Evolutionary conservation across 2,797 vertebrate species (phyloP), one percentile per base, ranked within the genome.

Genomic region (Fundulus diaphanus): DNA sequence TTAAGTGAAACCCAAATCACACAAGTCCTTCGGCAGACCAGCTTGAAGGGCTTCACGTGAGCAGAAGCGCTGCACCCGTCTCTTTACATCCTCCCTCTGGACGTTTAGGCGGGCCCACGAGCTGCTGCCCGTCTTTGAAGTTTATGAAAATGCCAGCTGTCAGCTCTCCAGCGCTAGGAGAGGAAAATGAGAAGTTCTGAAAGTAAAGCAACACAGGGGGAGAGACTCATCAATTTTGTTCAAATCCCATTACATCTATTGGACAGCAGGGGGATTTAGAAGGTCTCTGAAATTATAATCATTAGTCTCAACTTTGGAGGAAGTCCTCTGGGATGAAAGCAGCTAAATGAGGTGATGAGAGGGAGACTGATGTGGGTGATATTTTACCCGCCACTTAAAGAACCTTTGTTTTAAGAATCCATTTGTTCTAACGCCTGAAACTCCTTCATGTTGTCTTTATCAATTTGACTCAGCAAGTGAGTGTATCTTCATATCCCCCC

Each of bases 11-110:
- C 67, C 54, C 70, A 79, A 81, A 15, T 85, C 86, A 76, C 59
- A 87, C 87, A 88, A 87, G 87, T 92, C 89, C 82, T 67, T 86
- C 84, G 78, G 71, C 71, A 78, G 78, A 65, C 66, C 48, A 12
- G 68, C 78, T 73, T 73, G 67, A 73, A 42, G 35, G 49, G 71
- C 68, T 57, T 59, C n/a, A 27, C 24, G 13, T 29, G 75, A 63
- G 52, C 44, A 40, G 11, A 77, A 73, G 65, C 3, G 37, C 44
- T 29, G 8, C 7, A 2, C 75, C 74, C 59, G 44, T 44, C 20
- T 73, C 71, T 65, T 35, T 29, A 15, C 73, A 66, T 66, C 22
- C 35, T 77, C 46, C 46, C 40, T 78, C 22, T 57, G 9, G 29
- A 69, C 63, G 51, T 57, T 40, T 56, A 5, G 72, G 48, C 42